Evolutionary conservation across 2,888 invertebrate genomes (phyloP), one percentile per base, ranked within the genome.

Genomic region (Sphaerophoria rueppellii): DNA sequence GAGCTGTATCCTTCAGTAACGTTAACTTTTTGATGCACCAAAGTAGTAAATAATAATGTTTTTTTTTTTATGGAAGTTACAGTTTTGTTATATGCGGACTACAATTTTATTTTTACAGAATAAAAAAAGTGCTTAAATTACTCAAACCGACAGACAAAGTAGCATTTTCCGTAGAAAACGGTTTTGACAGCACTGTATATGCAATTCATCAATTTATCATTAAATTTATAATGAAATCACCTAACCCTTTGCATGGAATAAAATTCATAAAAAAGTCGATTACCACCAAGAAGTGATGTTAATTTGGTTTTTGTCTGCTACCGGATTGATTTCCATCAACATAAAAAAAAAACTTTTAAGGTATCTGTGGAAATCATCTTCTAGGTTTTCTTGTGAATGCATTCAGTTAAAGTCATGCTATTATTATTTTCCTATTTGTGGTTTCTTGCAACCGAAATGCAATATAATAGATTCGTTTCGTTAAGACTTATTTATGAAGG

Each of bases 381-480:
- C 16, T 9, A 46, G 61, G 40, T 50, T 60, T 50, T 60, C 24
- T 6, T 46, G 43, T 7, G 43, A 24, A 12, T 37, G 43, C 12
- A 43, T 11, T 54, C 16, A 34, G 43, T 7, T 55, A 63, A 73
- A 79, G 65, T 63, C 61, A 3, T 34, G 72, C n/a, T n/a, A n/a
- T 63, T 76, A 76, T 76, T 81, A 80, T 81, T 80, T 70, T 63
- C 40, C 72, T 67, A 76, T 81, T 81, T 69, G 85, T 73, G 76
- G 72, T 58, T 52, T 48, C n/a, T 16, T 12, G 11, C 48, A 63
- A 58, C 58, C 12, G 52, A 63, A 72, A 9, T 72, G 75, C 72
- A 71, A 74, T 79, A 40, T 63, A 74, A 82, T 71, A 74, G 16
- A 40, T 69, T 63, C 43, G 32, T 63, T 69, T 63, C 43, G 32